A percentile compares a stretch with the other conserved stretches of the same genome.
phyloP scores from a whole-genome alignment of 2,113 vertebrate genomes.

The Alethe diademata region DNA sequence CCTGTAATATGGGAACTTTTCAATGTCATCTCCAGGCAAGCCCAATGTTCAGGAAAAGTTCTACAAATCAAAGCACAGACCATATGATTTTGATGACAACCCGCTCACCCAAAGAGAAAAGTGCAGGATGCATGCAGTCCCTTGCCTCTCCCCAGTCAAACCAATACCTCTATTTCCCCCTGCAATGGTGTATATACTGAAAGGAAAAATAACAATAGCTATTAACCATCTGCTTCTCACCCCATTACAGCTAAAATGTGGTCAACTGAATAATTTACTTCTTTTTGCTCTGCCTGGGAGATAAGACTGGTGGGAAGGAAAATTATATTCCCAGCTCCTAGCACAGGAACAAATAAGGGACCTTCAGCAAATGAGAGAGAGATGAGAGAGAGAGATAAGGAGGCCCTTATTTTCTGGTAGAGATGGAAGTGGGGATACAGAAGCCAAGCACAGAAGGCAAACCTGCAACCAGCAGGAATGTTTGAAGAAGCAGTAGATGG shows the following conservation, averaged over 20 bases:
- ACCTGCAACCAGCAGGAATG: not conserved
- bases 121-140: not conserved
- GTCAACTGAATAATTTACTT: slow-evolving; percentile 10
- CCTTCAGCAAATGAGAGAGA: not conserved
- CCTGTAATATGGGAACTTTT: slow-evolving; percentile 17
- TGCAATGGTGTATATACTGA: not conserved
- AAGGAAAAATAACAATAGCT: not conserved
- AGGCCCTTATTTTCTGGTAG: not conserved
- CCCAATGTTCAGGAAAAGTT: slow-evolving; percentile 12
- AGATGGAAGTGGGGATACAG: not conserved
- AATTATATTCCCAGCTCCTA: not conserved
- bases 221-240: slow-evolving; percentile 40
- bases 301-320: not conserved
- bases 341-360: not conserved
- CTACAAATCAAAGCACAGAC: slow-evolving; percentile 43
- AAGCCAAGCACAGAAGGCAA: not conserved
- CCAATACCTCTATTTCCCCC: not conserved
- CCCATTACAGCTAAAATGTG: not conserved
- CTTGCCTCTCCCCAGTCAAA: not conserved
- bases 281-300: not conserved
- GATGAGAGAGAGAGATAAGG: not conserved
- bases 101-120: slow-evolving; percentile 18
- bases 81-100: slow-evolving; percentile 45
- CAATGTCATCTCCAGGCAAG: slow-evolving; percentile 49
- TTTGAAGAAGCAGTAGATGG: not conserved